Evolutionary conservation across 2,797 vertebrate species (phyloP), one percentile per base, ranked within the genome.

Genomic region (Mico argentatus): DNA sequence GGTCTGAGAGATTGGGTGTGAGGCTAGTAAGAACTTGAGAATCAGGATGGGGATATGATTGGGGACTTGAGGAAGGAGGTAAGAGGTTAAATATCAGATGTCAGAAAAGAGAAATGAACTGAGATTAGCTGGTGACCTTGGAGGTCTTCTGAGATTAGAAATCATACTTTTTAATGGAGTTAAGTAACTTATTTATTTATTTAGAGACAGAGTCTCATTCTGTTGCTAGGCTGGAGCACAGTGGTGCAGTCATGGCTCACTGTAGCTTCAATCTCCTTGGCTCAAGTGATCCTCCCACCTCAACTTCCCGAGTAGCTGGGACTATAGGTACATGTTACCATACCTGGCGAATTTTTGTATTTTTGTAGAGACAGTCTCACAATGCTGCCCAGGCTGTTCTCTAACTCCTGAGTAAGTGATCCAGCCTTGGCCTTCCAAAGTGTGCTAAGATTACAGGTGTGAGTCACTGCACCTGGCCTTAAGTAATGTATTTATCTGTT

Each of bases 91-190:
- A 76, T 96, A 94, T 12, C 14, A 89, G 50, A 46, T 93, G 27
- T 85, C 36, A 46, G 61, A 52, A 87, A 57, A 90, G 44, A 84
- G 19, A 96, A 83, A 41, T 59, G 36, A 27, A 36, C 27, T 57
- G 59, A 95, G 59, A 77, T 90, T 88, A 90, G 36, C 64, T 90
- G 33, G 33, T 97, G 36, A 13, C 72, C 67, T 55, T 77, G 80
- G 57, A 91, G 52, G 12, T 91, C 61, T 96, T 96, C 86, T 90
- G 57, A 90, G 83, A 90, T 33, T 79, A 50, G 59, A 88, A 93
- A 75, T 92, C 39, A 50, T 85, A 79, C 89, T 80, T 93, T 97
- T 89, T 72, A 75, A n/a, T 90, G 57, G 70, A 89, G 27, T 19
- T 44, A 76, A 81, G 39, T 94, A 77, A 76, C 27, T 17, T 2